Conservation (phyloP, 2,113 vertebrate species). For the Cottus gobio region DNA sequence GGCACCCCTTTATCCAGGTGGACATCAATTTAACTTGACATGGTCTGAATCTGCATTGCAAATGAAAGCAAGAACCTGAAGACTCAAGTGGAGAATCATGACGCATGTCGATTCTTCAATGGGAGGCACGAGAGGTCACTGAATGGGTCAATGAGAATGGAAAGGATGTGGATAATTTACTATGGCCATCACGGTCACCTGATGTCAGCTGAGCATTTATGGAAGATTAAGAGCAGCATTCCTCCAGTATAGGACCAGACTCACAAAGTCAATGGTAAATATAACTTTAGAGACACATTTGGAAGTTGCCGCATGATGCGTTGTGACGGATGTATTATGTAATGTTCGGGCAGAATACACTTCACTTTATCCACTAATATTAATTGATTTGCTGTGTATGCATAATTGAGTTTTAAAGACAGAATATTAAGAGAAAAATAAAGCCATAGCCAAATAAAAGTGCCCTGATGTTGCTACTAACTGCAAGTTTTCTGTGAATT, state of each 20-base stretch:
- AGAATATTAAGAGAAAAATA: neutral
- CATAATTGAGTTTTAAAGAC: neutral
- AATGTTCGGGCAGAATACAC: neutral
- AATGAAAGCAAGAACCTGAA: conserved; percentile 3
- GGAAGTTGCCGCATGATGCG: neutral
- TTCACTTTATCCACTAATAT: neutral
- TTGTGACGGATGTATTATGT: neutral
- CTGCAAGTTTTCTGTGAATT: neutral
- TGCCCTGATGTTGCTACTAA: neutral
- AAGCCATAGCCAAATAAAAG: neutral
- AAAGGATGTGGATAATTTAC: neutral
- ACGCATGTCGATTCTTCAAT: neutral
- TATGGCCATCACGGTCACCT: neutral
- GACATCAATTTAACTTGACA: neutral
- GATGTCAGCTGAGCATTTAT: neutral
- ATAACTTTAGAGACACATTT: neutral
- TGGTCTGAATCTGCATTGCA: conserved; percentile 22
- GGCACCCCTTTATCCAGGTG: neutral
- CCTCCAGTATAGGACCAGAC: neutral
- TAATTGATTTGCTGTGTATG: neutral
- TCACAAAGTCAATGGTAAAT: neutral
- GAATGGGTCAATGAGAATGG: neutral
- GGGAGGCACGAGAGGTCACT: neutral
- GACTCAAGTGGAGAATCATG: conserved; percentile 3
- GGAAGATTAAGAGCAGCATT: neutral